Evolutionary conservation across 92 coral and sea anemone genomes (phyloP), one percentile per base, ranked within the genome.

Genomic region (Muricea muricata): DNA sequence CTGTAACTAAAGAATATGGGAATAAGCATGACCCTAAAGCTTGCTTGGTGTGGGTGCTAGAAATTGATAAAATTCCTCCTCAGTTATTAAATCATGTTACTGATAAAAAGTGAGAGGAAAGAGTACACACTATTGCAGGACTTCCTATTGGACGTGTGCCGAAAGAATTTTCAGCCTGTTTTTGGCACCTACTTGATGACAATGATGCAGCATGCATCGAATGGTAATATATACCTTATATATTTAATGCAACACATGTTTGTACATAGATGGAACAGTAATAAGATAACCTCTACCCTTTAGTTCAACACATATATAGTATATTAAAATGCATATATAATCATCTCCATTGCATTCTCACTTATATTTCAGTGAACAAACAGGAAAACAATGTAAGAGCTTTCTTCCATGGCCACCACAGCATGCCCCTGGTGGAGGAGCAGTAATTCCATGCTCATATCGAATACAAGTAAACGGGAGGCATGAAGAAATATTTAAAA

Each of bases 111-210:
- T 41, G 90, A 3, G 80, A 87, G 5, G 90, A 89, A 54, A 58
- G 56, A 1, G 75, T 72, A 6, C 42, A 41, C 28, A 73, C 87
- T 31, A 87, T 87, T 9, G 90, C 90, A n/a, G 90, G 87, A 4
- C 84, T 82, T 5, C 87, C 90, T 15, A 87, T 82, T 60, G 91
- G 87, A 31, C 67, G 91, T 21, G 87, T 87, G 14, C 91, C 87
- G 13, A 52, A 21, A 11, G 91, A 87, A 26, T 39, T 87, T 37
- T 87, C 91, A 12, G 29, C 48, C 17, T 87, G 84, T 60, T 74
- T 87, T 10, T 47, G 83, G 81, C 15, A 14, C 61, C 13, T 54
- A 54, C 61, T 54, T 7, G n/a, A 3, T 14, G 20, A 54, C 61
- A 7, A 20, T 6, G 20, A 54, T 7, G 61, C 1, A 14, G 61